phyloP scores from a whole-genome alignment of 2,797 vertebrate species.

The Lates japonicus region DNA sequence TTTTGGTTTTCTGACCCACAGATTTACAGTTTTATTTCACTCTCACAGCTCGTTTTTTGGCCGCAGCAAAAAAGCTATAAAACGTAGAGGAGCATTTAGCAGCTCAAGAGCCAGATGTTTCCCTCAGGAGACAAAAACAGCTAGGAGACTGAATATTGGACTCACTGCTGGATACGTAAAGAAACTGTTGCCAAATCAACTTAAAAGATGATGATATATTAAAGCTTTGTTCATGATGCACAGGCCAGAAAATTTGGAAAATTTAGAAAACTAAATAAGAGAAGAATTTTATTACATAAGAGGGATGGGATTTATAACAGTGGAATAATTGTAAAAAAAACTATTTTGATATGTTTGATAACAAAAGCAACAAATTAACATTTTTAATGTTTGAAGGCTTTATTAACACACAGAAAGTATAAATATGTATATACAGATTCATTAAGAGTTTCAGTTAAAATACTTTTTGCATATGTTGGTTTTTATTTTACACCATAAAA shows the following conservation, averaged over 20 bases:
- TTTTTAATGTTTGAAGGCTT: slow-evolving; percentile 40
- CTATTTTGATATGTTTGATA: background rate
- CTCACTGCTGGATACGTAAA: background rate
- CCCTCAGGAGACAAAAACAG: background rate
- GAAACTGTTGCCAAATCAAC: background rate
- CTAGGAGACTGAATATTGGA: background rate
- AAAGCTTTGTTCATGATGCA: background rate
- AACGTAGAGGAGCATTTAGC: background rate
- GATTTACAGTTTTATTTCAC: background rate
- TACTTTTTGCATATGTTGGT: slow-evolving; percentile 36
- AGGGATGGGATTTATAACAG: background rate
- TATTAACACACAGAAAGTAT: slow-evolving; percentile 68
- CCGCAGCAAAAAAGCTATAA: background rate
- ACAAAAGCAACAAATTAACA: background rate
- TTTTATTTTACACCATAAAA: slow-evolving; percentile 7
- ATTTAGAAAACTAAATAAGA: background rate
- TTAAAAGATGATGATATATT: background rate
- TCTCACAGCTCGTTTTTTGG: background rate
- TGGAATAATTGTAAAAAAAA: background rate
- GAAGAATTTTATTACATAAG: background rate
- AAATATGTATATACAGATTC: slow-evolving; percentile 64
- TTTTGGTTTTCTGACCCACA: background rate
- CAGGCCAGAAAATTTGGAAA: background rate
- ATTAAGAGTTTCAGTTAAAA: slow-evolving; percentile 45
- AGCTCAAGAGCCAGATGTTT: background rate